phyloP scores from a whole-genome alignment of 2,797 vertebrate species.

The Xiphorhynchus erythropygius region DNA sequence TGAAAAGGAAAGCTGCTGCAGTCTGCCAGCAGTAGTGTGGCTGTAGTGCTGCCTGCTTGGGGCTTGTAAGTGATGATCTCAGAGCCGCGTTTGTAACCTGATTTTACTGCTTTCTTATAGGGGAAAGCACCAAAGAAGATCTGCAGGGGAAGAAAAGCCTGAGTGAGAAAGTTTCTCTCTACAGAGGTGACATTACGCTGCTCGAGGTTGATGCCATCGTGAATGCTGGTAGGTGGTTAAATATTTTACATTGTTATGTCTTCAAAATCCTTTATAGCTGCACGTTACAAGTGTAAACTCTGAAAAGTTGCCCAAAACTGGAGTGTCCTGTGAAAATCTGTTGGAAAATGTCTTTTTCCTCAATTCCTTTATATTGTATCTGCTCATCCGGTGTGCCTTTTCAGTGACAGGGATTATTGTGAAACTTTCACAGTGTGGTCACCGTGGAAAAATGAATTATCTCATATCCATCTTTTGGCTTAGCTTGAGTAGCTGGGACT shows the following conservation, averaged over 20 bases:
- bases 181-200: conserved; percentile 95
- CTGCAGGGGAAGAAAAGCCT: conserved; percentile 75
- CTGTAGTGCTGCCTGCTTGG: neutral
- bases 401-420: neutral
- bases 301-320: neutral
- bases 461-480: neutral
- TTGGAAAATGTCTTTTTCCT: accelerated
- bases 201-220: conserved; percentile 96
- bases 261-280: neutral
- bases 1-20: neutral
- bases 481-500: neutral
- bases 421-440: accelerated
- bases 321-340: neutral
- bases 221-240: conserved; percentile 90
- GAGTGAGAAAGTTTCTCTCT: conserved; percentile 93
- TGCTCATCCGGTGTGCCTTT: neutral
- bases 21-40: neutral
- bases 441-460: neutral
- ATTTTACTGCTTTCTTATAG: conserved; percentile 68
- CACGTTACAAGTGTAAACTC: accelerated
- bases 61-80: neutral
- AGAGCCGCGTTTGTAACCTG: neutral
- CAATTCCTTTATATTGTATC: accelerated
- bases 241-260: neutral
- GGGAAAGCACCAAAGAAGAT: conserved; percentile 79